Base-by-base conservation (phyloP, 2,113 vertebrate species). In the Paratilapia polleni region DNA sequence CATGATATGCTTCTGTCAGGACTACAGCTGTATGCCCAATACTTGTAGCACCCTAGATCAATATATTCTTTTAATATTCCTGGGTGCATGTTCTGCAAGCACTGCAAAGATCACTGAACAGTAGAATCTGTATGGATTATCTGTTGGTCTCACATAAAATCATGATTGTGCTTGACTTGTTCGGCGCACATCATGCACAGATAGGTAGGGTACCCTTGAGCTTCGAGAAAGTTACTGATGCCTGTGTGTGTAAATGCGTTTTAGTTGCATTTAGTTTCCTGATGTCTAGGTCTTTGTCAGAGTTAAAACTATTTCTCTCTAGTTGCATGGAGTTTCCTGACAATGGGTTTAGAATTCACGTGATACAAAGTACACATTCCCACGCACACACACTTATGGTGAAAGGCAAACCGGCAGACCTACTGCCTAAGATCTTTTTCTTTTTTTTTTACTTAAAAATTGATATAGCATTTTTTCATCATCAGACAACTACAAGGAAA, bases 121-220 rank as follows among this genome's bases (percentile, higher is more conserved):
- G 73, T 52, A 34, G 8, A 52, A 14, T 80, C 41, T 19, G 28
- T 43, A 70, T 63, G 60, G 77, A 88, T 74, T 59, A 86, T 66
- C 41, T 61, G 73, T 81, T 85, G 36, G 43, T 36, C 58, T 82
- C 19, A 52, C 58, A 59, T 89, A 89, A 83, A 86, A 87, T 83
- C 60, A 3, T 84, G 62, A 60, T 87, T 80, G 70, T 28, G 59
- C 36, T 78, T 63, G 34, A 54, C 41, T 36, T 66, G 28, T 62
- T 61, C 78, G 63, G 66, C 52, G 75, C 34, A 28, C 64, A 62
- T 68, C 52, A 36, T 36, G 59, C 17, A 38, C 49, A 81, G 12
- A 61, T 61, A 8, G n/a, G 15, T 26, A 36, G 76, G 26, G 47
- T 81, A 75, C 47, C 59, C 59, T 24, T 70, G 19, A 58, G 34